Evolutionary conservation across 1,140 invertebrate species (phyloP), one percentile per base, ranked within the genome.

Genomic region (Aporrectodea caliginosa): DNA sequence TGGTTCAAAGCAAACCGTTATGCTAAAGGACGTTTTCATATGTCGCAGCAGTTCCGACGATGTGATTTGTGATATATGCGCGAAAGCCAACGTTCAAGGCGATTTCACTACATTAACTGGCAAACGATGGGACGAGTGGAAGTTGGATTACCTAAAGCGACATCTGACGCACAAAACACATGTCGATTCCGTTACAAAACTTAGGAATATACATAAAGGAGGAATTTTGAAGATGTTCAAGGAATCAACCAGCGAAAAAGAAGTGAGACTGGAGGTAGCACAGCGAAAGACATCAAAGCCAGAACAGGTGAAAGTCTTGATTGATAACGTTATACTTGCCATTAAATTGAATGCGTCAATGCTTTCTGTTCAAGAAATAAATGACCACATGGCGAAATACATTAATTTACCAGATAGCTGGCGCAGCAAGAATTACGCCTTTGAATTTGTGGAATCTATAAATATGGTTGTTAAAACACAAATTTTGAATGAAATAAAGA

Each of bases 371-470:
- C 32, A 74, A 27, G 31, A 22, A 74, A 58, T 58, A 12, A 6
- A 58, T 58, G 43, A 6, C 6, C 43, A 58, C 43, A 22, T 58
- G 2, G 78, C 68, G 16, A 73, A 79, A 75, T 79, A 79, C 73
- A 32, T 79, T 2, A 22, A 31, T 12, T n/a, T 79, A 27, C 71
- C 78, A 74, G 71, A 29, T 22, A 74, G 35, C 35, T 79, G 78
- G 71, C 70, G 71, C 16, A 79, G 78, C 32, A 79, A 80, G 30
- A 80, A 77, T 31, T 77, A 80, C 69, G 74, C 73, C 2, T 77
- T 80, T 1, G 34, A 80, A 35, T 80, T 80, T 77, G 73, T 80
- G 16, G 74, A 80, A 31, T 80, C 32, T 31, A 77, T 80, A 12
- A 77, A 80, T 34, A 32, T 30, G 12, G 74, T 80, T 34, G 32